A percentile compares a stretch with the other conserved stretches of the same genome.
These are phyloP conservation scores for Nemotelus nigrinus DNA, from an alignment of 2,888 invertebrate species.

Conservation along the genomic window DNA sequence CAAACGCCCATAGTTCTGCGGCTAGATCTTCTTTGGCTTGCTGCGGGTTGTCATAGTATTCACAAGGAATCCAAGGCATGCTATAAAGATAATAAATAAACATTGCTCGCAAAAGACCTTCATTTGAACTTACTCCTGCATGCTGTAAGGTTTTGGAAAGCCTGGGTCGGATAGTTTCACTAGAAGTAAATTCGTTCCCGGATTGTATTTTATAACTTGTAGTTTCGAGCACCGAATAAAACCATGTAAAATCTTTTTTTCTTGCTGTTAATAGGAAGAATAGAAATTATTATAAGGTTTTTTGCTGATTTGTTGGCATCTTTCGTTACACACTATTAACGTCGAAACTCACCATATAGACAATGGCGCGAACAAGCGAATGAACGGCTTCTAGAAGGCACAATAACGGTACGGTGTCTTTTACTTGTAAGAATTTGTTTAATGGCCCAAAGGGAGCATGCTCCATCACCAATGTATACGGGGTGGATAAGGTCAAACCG, in stretches of 20 bases:
- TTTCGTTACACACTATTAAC: neutral
- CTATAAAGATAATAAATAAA: constrained; percentile 64
- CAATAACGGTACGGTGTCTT: constrained; percentile 69
- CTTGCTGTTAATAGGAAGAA: constrained; percentile 67
- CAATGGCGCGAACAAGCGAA: constrained; percentile 83
- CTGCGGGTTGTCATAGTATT: constrained; percentile 77
- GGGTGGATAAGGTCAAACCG: constrained; percentile 79
- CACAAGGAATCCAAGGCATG: constrained; percentile 90
- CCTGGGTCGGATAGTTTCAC: constrained; percentile 89
- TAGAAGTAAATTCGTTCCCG: constrained; percentile 69
- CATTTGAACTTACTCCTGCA: constrained; percentile 70
- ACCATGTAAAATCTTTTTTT: constrained; percentile 84
- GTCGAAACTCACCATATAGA: constrained; percentile 75
- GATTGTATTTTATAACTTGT: constrained; percentile 77
- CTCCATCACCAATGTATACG: constrained; percentile 84
- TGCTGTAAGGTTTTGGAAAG: constrained; percentile 70
- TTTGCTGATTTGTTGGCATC: constrained; percentile 9
- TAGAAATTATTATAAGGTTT: constrained; percentile 28
- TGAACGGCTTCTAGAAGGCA: constrained; percentile 86
- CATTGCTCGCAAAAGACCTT: neutral
- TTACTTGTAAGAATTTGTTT: constrained; percentile 68
- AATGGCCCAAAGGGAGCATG: constrained; percentile 81
- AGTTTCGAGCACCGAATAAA: constrained; percentile 85
- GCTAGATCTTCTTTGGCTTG: constrained; percentile 73
- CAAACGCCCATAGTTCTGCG: constrained; percentile 92